phyloP scores from a whole-genome alignment of 2,113 vertebrate genomes.

The Neotoma lepida region DNA sequence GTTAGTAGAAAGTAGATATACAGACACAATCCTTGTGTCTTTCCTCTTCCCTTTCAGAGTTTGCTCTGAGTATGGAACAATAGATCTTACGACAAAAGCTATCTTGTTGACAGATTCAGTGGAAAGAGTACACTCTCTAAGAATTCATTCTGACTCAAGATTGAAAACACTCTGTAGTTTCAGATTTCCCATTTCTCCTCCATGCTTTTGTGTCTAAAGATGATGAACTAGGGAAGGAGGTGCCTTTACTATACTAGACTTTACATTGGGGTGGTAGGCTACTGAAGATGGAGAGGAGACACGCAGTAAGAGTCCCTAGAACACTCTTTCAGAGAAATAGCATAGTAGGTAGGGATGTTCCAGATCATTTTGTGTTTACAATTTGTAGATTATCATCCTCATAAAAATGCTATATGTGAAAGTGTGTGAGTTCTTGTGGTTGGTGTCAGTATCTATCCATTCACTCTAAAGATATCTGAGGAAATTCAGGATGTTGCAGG shows the following conservation, averaged over 20 bases:
- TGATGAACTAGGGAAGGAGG: not conserved
- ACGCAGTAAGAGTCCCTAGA: not conserved
- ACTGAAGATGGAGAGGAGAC: not conserved
- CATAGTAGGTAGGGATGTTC: fast-evolving
- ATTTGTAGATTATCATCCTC: not conserved
- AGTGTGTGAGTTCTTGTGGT: not conserved
- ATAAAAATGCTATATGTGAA: not conserved
- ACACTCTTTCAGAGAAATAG: not conserved
- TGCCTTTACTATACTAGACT: not conserved
- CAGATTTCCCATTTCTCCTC: not conserved
- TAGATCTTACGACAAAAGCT: not conserved
- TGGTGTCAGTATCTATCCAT: not conserved
- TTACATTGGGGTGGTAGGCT: not conserved
- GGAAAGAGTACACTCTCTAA: not conserved
- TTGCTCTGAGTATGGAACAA: not conserved
- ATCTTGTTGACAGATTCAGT: not conserved
- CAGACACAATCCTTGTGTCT: not conserved
- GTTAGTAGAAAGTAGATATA: not conserved
- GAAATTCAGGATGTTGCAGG: not conserved
- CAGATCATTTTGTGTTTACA: not conserved
- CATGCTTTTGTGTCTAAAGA: not conserved
- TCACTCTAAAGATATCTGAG: not conserved
- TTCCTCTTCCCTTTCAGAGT: not conserved
- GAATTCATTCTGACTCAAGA: not conserved
- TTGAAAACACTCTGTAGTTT: not conserved